phyloP scores from a whole-genome alignment of 2,888 invertebrate genomes.

The Ochropacha duplaris region DNA sequence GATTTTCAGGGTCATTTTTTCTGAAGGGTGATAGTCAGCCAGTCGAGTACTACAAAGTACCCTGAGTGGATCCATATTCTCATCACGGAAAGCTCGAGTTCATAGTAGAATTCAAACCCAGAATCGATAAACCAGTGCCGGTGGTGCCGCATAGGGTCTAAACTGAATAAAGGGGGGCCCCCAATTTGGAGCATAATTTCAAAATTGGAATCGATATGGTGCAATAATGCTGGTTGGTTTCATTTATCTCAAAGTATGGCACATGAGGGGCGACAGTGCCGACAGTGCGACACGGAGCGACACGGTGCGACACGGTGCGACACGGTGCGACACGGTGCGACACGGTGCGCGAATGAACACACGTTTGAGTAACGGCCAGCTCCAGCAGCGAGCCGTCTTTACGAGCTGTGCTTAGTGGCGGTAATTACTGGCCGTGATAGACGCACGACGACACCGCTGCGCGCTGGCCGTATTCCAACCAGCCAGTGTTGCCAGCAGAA shows the following conservation, averaged over 20 bases:
- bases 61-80: too few species aligned
- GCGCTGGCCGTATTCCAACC: neutral
- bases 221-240: neutral
- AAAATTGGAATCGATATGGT: neutral
- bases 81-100: too few species aligned
- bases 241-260: neutral
- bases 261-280: too few species aligned
- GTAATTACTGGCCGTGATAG: conserved; percentile 13
- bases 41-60: too few species aligned
- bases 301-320: conserved; percentile 1
- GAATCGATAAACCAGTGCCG: too few species aligned
- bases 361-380: conserved; percentile 7
- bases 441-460: conserved; percentile 4
- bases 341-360: conserved; percentile 6
- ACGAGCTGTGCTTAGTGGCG: conserved; percentile 16
- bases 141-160: too few species aligned
- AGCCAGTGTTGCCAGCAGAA: neutral
- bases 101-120: too few species aligned
- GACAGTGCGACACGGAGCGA: conserved; percentile 1
- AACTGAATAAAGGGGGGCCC: too few species aligned
- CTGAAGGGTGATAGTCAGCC: too few species aligned
- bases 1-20: too few species aligned
- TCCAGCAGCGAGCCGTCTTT: conserved; percentile 13
- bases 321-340: conserved; percentile 2
- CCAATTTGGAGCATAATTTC: neutral